These are phyloP conservation scores for Anorthoa munda DNA, from an alignment of 2,888 invertebrate genomes.

Conservation along the genomic window DNA sequence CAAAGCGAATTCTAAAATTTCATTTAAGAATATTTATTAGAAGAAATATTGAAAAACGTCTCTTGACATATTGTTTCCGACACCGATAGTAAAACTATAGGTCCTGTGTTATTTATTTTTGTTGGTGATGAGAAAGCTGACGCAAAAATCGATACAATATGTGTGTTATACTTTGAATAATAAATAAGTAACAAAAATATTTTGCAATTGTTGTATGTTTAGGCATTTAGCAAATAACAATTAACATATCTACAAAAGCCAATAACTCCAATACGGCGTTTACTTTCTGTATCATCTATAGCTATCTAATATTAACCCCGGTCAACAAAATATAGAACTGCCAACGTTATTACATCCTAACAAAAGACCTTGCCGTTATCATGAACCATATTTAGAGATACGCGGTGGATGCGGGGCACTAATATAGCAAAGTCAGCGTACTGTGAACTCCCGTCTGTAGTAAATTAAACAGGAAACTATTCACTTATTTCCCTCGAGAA, in stretches of 20 bases:
- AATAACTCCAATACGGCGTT: slow-evolving; percentile 20
- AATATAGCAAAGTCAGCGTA: slow-evolving; percentile 67
- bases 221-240: background rate
- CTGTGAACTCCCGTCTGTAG: slow-evolving; percentile 67
- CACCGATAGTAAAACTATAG: background rate
- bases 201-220: background rate
- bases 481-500: slow-evolving; percentile 81
- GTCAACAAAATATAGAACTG: slow-evolving; percentile 45
- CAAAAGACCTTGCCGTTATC: slow-evolving; percentile 58
- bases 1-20: background rate
- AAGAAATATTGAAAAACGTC: background rate
- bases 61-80: background rate
- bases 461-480: slow-evolving; percentile 84
- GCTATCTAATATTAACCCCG: slow-evolving; percentile 28
- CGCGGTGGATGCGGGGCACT: slow-evolving; percentile 56
- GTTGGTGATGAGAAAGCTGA: background rate
- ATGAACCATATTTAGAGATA: slow-evolving; percentile 61
- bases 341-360: slow-evolving; percentile 46
- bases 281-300: slow-evolving; percentile 16
- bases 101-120: background rate
- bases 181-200: background rate
- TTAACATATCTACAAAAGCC: background rate
- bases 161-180: too few species aligned
- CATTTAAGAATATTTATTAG: background rate
- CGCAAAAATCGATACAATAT: background rate